These are phyloP conservation scores for Calliopum simillimum DNA, from an alignment of 2,888 invertebrate genomes.

Conservation along the genomic window DNA sequence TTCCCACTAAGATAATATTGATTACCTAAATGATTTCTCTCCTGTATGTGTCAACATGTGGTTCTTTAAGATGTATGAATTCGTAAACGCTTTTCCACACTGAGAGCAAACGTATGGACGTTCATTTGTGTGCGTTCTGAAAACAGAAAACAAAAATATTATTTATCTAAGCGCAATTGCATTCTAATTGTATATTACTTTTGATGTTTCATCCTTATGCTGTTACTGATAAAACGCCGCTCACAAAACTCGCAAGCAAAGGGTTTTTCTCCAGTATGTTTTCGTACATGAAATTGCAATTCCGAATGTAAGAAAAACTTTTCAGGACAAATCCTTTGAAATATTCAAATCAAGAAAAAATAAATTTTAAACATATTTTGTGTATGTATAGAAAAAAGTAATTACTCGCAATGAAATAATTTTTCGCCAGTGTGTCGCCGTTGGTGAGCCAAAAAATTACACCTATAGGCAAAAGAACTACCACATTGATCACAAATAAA, in stretches of 20 bases:
- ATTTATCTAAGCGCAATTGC: not conserved
- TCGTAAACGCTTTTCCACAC: slow-evolving; percentile 39
- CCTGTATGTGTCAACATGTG: slow-evolving; percentile 40
- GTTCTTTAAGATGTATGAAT: slow-evolving; percentile 40
- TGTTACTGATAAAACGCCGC: slow-evolving; percentile 40
- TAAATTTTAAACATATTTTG: too few relatives aligned
- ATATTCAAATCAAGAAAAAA: not conserved
- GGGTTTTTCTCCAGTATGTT: slow-evolving; percentile 43
- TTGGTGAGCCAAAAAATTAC: too few relatives aligned
- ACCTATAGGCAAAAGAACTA: too few relatives aligned
- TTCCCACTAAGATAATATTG: not conserved
- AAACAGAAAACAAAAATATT: not conserved
- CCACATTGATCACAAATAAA: too few relatives aligned
- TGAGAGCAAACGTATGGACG: slow-evolving; percentile 40
- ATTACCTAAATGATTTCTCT: slow-evolving; percentile 34
- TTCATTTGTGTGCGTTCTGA: slow-evolving; percentile 41
- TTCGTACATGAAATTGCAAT: slow-evolving; percentile 39
- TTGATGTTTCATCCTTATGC: slow-evolving; percentile 39
- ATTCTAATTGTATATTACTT: slow-evolving; percentile 27
- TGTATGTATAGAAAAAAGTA: not conserved
- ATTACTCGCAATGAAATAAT: slow-evolving; percentile 43
- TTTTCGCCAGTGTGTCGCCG: slow-evolving; percentile 38
- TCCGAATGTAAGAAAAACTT: slow-evolving; percentile 39
- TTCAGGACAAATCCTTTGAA: slow-evolving; percentile 32
- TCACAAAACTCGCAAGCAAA: slow-evolving; percentile 39